phyloP scores from a whole-genome alignment of 2,113 vertebrate genomes.

The Proteles cristata region DNA sequence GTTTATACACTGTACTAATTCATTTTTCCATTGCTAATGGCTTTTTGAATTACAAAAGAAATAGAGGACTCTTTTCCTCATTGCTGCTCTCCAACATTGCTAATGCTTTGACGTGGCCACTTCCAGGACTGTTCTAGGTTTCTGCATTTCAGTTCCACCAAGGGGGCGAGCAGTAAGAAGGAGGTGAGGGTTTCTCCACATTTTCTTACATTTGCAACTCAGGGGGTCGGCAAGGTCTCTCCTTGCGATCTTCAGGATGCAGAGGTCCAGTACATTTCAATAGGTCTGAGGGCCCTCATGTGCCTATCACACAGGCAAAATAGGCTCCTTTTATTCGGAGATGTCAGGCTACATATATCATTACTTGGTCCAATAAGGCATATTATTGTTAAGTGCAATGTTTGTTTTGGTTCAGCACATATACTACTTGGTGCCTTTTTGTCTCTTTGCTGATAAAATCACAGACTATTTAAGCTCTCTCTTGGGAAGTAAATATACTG shows the following conservation, averaged over 20 bases:
- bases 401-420: constrained; percentile 54
- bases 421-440: constrained; percentile 75
- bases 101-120: not conserved
- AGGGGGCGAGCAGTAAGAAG: not conserved
- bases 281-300: not conserved
- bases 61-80: not conserved
- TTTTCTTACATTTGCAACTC: not conserved
- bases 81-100: not conserved
- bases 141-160: not conserved
- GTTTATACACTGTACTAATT: not conserved
- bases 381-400: constrained; percentile 59
- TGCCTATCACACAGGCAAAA: not conserved
- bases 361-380: constrained; percentile 45
- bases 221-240: not conserved
- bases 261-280: not conserved
- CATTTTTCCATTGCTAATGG: not conserved
- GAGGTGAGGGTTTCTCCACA: not conserved
- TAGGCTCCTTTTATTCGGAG: constrained; percentile 18
- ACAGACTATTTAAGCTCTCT: constrained; percentile 72
- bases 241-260: not conserved
- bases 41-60: constrained; percentile 30
- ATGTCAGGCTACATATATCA: constrained; percentile 13
- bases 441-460: constrained; percentile 81
- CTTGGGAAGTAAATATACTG: constrained; percentile 70
- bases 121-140: not conserved